phyloP scores from a whole-genome alignment of 2,113 vertebrate species.

The Phodopus roborovskii region DNA sequence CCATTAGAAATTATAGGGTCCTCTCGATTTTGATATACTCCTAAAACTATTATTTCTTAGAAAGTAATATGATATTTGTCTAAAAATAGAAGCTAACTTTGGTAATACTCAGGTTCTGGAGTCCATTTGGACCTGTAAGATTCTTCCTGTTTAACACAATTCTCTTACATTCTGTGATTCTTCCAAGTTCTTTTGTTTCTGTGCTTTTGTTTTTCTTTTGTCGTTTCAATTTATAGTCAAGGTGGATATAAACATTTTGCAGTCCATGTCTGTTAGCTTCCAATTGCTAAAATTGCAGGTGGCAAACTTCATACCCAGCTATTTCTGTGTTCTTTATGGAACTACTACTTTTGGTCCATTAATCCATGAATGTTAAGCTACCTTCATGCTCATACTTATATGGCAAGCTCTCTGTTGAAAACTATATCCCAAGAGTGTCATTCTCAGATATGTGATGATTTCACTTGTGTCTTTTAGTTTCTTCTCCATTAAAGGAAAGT shows the following conservation, averaged over 20 bases:
- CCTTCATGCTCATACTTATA: no score
- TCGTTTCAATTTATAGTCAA: no score
- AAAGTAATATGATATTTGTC: neutral
- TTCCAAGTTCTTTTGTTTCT: neutral
- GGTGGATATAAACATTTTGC: neutral
- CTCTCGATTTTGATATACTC: neutral
- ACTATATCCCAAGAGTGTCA: neutral
- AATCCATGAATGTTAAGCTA: neutral
- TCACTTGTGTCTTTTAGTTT: neutral
- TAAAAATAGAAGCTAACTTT: neutral
- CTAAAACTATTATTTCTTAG: no score
- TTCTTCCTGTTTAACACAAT: neutral
- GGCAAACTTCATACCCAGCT: neutral
- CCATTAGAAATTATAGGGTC: neutral
- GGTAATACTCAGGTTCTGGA: neutral
- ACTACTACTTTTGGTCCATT: neutral
- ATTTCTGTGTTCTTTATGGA: neutral
- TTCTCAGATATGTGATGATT: neutral
- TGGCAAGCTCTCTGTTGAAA: neutral
- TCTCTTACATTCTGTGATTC: neutral
- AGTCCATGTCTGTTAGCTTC: neutral
- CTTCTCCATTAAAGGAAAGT: neutral
- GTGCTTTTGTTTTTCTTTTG: neutral
- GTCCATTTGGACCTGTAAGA: no score
- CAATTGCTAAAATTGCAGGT: neutral